Evolutionary conservation across 2,113 vertebrate genomes (phyloP).

Genomic region (Amia ocellicauda): DNA sequence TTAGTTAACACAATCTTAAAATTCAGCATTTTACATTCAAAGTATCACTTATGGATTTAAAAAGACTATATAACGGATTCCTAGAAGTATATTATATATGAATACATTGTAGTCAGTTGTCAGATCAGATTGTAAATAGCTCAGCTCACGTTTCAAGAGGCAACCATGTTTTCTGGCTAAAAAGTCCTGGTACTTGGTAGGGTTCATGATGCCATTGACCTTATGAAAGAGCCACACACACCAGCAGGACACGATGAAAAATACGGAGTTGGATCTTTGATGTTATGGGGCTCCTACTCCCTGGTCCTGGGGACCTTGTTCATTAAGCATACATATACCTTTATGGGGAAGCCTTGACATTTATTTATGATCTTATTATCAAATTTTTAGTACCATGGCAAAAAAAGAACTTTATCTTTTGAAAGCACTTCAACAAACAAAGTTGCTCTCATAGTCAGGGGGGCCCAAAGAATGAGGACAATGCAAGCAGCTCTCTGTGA

Average conservation of each 20-base stretch:
- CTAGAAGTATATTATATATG: background rate
- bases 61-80: background rate
- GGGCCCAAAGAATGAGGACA: background rate
- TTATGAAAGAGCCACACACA: too few species aligned
- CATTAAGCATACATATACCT: too few species aligned
- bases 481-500: background rate
- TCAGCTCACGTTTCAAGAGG: too few species aligned
- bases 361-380: constrained; percentile 4
- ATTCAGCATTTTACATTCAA: constrained; percentile 13
- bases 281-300: too few species aligned
- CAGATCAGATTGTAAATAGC: too few species aligned
- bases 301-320: too few species aligned
- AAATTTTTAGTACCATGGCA: background rate
- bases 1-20: constrained; percentile 9
- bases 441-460: constrained; percentile 6
- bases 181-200: too few species aligned
- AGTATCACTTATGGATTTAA: constrained; percentile 1
- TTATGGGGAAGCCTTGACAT: background rate
- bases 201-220: too few species aligned
- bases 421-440: background rate
- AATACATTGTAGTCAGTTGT: background rate
- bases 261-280: too few species aligned
- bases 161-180: too few species aligned
- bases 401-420: constrained; percentile 11
- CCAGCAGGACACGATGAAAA: too few species aligned